Conservation (phyloP, 1,140 invertebrate species). For the Drosophila setifemur region DNA sequence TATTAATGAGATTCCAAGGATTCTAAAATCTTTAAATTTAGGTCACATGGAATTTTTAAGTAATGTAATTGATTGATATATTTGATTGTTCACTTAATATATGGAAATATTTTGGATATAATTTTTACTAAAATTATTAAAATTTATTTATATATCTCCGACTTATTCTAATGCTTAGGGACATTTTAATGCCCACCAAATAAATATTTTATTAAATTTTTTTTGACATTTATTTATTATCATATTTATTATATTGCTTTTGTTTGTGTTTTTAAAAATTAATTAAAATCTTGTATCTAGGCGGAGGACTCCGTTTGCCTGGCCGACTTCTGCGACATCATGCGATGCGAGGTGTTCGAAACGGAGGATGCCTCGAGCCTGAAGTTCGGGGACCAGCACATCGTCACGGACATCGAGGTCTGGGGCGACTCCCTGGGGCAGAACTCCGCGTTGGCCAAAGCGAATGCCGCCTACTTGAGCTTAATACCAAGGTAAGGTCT, state of each 20-base stretch:
- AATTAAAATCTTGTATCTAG: slow-evolving; percentile 84
- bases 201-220: background rate
- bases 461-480: slow-evolving; percentile 82
- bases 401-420: slow-evolving; percentile 89
- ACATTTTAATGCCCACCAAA: too few species aligned
- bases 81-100: too few species aligned
- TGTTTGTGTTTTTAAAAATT: background rate
- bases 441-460: slow-evolving; percentile 86
- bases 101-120: too few species aligned
- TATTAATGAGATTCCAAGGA: too few species aligned
- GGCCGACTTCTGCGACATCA: slow-evolving; percentile 97
- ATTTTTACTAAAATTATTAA: too few species aligned
- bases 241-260: background rate
- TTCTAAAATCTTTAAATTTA: too few species aligned
- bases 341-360: slow-evolving; percentile 94
- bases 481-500: slow-evolving; percentile 71
- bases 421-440: slow-evolving; percentile 87
- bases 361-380: slow-evolving; percentile 86
- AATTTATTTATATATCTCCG: too few species aligned
- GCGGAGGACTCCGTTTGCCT: slow-evolving; percentile 94
- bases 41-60: too few species aligned
- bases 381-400: slow-evolving; percentile 83
- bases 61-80: too few species aligned
- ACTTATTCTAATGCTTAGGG: too few species aligned
- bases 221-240: background rate